A percentile compares a stretch with the other conserved stretches of the same genome.
Evolutionary conservation across 2,113 vertebrate genomes (phyloP).

Genomic region (Delphinapterus leucas): DNA sequence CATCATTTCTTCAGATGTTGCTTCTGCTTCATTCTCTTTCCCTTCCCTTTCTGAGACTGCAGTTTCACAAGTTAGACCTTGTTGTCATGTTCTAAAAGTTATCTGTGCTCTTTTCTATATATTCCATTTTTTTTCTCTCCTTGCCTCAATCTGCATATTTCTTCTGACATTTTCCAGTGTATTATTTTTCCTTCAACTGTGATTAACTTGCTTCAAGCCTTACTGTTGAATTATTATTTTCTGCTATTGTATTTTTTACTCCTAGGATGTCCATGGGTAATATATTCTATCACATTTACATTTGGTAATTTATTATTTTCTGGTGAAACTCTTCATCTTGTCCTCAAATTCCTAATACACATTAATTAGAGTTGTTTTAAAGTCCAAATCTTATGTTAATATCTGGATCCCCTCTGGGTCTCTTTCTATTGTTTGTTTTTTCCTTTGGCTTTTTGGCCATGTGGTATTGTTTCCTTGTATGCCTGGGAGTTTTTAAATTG

Average conservation of each 20-base stretch:
- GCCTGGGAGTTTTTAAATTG: not conserved
- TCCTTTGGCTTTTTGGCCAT: not conserved
- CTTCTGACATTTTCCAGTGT: not conserved
- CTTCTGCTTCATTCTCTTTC: not conserved
- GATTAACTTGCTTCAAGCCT: not conserved
- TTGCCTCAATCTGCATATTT: not conserved
- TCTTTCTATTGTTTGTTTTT: not conserved
- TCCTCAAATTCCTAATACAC: not conserved
- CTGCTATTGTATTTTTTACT: not conserved
- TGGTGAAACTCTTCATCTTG: not conserved
- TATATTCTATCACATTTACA: not conserved
- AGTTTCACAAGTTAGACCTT: not conserved
- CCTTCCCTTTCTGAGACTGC: not conserved
- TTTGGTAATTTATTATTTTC: not conserved
- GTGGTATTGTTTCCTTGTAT: not conserved
- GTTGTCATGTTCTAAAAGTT: not conserved
- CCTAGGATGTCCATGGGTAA: not conserved
- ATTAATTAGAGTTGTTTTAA: not conserved
- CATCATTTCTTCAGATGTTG: not conserved
- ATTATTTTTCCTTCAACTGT: not conserved
- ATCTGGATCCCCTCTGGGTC: not conserved
- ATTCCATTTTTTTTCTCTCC: not conserved
- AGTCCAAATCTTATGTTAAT: not conserved
- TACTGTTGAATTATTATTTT: not conserved
- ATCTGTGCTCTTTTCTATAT: not conserved